A percentile compares a stretch with the other conserved stretches of the same genome.
These are phyloP conservation scores for Ptycholaimellus sp. DNA, from an alignment of 2,888 invertebrate genomes.

Conservation along the genomic window DNA sequence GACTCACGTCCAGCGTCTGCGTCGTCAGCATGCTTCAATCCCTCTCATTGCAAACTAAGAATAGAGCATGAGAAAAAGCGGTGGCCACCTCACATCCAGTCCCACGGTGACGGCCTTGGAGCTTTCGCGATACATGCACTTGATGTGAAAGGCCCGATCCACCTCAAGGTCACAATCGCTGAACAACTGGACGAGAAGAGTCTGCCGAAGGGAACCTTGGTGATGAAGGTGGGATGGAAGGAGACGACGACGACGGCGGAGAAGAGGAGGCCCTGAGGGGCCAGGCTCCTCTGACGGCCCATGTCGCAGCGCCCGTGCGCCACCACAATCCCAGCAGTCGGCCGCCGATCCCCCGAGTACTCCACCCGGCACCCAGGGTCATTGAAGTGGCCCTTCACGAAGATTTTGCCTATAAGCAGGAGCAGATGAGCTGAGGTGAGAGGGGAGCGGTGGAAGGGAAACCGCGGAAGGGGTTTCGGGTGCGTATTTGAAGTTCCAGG, in stretches of 20 bases:
- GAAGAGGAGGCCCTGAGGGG: slow-evolving; percentile 24
- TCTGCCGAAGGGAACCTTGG: too few species aligned
- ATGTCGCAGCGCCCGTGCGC: slow-evolving; percentile 24
- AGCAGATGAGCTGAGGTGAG: too few species aligned
- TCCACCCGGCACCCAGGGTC: slow-evolving; percentile 20
- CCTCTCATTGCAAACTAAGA: too few species aligned
- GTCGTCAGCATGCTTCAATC: slow-evolving; percentile 19
- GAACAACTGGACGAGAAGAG: slow-evolving; percentile 2
- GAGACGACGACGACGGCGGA: slow-evolving; percentile 22
- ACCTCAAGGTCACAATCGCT: neutral
- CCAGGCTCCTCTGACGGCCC: slow-evolving; percentile 21
- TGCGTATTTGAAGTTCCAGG: slow-evolving; percentile 21
- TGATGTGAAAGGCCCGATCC: slow-evolving; percentile 22
- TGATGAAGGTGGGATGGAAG: slow-evolving; percentile 17
- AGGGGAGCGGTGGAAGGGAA: too few species aligned
- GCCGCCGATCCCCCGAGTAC: slow-evolving; percentile 17
- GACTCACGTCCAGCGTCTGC: slow-evolving; percentile 13
- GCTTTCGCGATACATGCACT: slow-evolving; percentile 23
- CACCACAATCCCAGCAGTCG: slow-evolving; percentile 19
- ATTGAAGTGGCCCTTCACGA: slow-evolving; percentile 24
- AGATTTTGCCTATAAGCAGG: slow-evolving; percentile 22
- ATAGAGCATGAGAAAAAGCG: too few species aligned
- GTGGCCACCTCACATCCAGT: slow-evolving; percentile 20
- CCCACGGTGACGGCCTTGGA: slow-evolving; percentile 14
- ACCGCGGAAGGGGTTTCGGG: slow-evolving; percentile 17